A percentile compares a stretch with the other conserved stretches of the same genome.
phyloP scores from a whole-genome alignment of 1,140 invertebrate genomes.

The Trialeurodes vaporariorum region DNA sequence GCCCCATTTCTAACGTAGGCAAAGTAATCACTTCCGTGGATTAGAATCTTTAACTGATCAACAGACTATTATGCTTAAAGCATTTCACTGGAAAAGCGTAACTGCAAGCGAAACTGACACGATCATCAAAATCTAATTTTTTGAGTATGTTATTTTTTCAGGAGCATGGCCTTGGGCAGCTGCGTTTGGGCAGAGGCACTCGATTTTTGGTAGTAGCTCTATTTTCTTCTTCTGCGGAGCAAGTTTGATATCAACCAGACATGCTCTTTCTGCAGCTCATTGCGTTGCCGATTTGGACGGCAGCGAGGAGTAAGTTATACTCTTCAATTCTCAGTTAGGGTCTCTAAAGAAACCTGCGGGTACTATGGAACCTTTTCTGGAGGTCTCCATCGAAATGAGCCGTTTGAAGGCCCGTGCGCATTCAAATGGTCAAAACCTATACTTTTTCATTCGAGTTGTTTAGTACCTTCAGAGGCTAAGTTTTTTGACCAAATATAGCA shows the following conservation, averaged over 20 bases:
- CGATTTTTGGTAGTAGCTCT: not conserved
- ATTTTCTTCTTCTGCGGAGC: conserved; percentile 53
- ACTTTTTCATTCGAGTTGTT: no score
- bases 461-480: no score
- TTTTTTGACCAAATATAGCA: no score
- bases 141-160: not conserved
- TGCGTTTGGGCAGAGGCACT: not conserved
- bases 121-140: no score
- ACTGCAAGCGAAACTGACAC: no score
- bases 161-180: not conserved
- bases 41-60: not conserved
- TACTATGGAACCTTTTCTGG: no score
- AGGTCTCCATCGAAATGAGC: no score
- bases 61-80: not conserved
- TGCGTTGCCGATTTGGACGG: conserved; percentile 55
- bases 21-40: not conserved
- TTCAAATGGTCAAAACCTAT: no score
- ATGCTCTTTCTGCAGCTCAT: conserved; percentile 86
- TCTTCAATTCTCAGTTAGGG: no score
- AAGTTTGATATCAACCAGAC: conserved; percentile 68
- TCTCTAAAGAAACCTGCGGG: no score
- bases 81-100: not conserved
- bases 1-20: not conserved
- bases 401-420: no score
- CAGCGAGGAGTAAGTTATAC: no score